These are phyloP conservation scores for Pteronotus mesoamericanus DNA, from an alignment of 2,797 vertebrate genomes.

Conservation along the genomic window DNA sequence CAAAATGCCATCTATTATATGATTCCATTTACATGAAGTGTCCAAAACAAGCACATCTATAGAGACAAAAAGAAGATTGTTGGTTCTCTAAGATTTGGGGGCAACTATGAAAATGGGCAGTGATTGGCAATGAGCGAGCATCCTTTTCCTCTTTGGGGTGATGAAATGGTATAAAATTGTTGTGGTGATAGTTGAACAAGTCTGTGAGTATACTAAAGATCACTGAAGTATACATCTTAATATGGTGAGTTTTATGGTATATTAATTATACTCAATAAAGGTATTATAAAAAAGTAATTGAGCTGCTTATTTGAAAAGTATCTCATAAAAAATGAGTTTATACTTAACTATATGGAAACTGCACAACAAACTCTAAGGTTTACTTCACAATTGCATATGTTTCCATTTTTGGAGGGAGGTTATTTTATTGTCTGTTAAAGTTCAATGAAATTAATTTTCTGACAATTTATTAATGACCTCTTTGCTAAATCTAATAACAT, in stretches of 20 bases:
- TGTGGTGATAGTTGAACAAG: too few species aligned
- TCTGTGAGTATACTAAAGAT: too few species aligned
- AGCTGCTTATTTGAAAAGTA: not conserved
- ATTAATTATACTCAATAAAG: too few species aligned
- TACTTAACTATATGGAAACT: not conserved
- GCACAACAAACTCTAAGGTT: not conserved
- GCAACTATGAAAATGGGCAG: not conserved
- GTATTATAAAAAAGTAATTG: not conserved
- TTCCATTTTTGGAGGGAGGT: not conserved
- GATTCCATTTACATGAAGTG: too few species aligned
- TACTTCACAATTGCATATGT: not conserved
- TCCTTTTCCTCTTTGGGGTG: too few species aligned
- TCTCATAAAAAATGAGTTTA: not conserved
- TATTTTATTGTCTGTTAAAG: not conserved
- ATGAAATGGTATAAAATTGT: too few species aligned
- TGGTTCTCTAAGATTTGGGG: not conserved
- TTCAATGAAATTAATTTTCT: not conserved
- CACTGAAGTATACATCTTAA: too few species aligned
- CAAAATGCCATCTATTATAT: not conserved
- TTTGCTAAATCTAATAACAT: not conserved
- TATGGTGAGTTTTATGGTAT: too few species aligned
- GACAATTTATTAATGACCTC: not conserved
- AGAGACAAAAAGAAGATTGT: not conserved
- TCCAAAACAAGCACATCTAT: too few species aligned
- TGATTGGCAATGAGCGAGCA: not conserved